A percentile compares a stretch with the other conserved stretches of the same genome.
phyloP scores from a whole-genome alignment of 2,113 vertebrate species.

The Cyrtonyx montezumae region DNA sequence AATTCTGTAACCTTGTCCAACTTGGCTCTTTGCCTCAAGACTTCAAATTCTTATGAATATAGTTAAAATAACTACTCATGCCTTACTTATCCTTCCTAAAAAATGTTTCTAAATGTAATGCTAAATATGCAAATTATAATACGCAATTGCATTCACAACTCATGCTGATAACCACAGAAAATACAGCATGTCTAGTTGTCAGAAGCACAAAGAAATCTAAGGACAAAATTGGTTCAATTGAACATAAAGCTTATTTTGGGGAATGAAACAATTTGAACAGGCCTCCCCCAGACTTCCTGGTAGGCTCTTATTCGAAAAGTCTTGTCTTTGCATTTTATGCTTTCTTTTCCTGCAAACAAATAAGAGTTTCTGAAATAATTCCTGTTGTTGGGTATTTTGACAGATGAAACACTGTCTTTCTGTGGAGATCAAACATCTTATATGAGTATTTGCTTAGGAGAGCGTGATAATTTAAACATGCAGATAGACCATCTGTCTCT shows the following conservation, averaged over 20 bases:
- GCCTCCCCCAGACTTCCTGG: not conserved
- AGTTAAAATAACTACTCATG: slow-evolving; percentile 35
- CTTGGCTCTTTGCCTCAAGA: not conserved
- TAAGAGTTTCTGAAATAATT: slow-evolving; percentile 25
- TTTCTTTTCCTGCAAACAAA: slow-evolving; percentile 1
- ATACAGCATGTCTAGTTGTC: not conserved
- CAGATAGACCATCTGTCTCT: slow-evolving; percentile 83
- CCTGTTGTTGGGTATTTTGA: slow-evolving; percentile 27
- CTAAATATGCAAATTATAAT: slow-evolving; percentile 60
- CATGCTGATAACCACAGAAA: slow-evolving; percentile 20
- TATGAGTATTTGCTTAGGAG: slow-evolving; percentile 93
- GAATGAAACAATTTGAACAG: slow-evolving; percentile 12
- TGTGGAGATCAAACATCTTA: slow-evolving; percentile 95
- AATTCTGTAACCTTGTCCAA: slow-evolving; percentile 21
- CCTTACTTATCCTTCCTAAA: slow-evolving; percentile 41
- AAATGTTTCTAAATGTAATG: slow-evolving; percentile 53
- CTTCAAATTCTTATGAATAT: slow-evolving; percentile 2
- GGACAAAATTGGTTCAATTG: slow-evolving; percentile 8
- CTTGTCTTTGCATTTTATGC: slow-evolving; percentile 5
- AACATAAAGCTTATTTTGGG: slow-evolving; percentile 26
- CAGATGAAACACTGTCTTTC: slow-evolving; percentile 89
- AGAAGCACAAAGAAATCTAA: slow-evolving; percentile 24
- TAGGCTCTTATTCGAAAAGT: not conserved
- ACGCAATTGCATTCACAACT: slow-evolving; percentile 42
- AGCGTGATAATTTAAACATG: slow-evolving; percentile 75